A percentile compares a stretch with the other conserved stretches of the same genome.
These are phyloP conservation scores for Agonopterix heracliana DNA, from an alignment of 2,888 invertebrate genomes.

Conservation along the genomic window DNA sequence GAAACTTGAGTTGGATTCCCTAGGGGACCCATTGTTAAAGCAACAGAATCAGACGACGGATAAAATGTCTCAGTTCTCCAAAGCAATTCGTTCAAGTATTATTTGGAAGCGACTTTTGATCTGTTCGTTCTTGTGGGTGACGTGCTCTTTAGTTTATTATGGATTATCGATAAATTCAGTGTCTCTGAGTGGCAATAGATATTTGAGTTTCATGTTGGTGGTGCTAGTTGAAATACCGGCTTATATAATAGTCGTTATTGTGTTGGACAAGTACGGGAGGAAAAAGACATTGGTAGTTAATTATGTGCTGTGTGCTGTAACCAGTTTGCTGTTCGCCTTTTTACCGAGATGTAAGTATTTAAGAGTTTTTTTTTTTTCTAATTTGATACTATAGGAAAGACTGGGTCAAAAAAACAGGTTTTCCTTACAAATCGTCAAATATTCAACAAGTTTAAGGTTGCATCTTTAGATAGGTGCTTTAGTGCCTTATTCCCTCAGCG, in stretches of 20 bases:
- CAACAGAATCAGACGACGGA: constrained; percentile 44
- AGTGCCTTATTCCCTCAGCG: no score
- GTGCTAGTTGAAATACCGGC: constrained; percentile 84
- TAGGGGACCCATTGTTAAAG: constrained; percentile 60
- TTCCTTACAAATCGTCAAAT: no score
- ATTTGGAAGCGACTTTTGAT: constrained; percentile 77
- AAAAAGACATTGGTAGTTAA: constrained; percentile 78
- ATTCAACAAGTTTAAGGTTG: no score
- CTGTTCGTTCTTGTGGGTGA: constrained; percentile 86
- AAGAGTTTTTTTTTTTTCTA: neutral
- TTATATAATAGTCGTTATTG: constrained; percentile 79
- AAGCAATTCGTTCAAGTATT: constrained; percentile 73
- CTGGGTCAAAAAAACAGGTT: no score
- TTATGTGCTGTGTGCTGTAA: constrained; percentile 78
- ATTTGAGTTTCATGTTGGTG: constrained; percentile 83
- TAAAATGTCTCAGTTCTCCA: constrained; percentile 53
- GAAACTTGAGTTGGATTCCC: constrained; percentile 58
- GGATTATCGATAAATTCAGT: constrained; percentile 87
- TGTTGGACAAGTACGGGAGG: constrained; percentile 80
- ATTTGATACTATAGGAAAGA: neutral
- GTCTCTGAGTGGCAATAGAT: constrained; percentile 82
- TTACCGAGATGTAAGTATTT: constrained; percentile 72
- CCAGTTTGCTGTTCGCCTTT: constrained; percentile 78
- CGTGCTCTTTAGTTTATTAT: constrained; percentile 87
- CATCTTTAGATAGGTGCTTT: no score